Percentiles rank a stretch among this genome's conserved stretches.
These are phyloP conservation scores for Chelonus formosanus DNA, from an alignment of 2,888 invertebrate genomes.

Conservation along the genomic window DNA sequence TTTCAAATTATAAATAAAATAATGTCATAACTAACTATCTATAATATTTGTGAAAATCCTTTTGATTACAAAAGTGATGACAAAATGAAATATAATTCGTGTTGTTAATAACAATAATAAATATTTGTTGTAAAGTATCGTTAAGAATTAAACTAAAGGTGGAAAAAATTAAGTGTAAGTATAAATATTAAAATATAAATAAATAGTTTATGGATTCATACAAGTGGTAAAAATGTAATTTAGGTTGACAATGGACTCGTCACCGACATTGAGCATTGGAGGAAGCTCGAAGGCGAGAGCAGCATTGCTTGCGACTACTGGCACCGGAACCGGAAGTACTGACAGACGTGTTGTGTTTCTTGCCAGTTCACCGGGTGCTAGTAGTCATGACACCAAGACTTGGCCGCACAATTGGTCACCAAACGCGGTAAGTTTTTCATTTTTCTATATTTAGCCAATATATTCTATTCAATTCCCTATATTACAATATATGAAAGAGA, in stretches of 20 bases:
- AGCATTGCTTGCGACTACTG: conserved; percentile 57
- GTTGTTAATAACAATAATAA: too few relatives aligned
- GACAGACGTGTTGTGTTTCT: conserved; percentile 63
- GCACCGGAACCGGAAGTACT: conserved; percentile 55
- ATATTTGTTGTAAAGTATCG: too few relatives aligned
- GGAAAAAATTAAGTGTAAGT: too few relatives aligned
- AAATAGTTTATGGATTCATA: not conserved
- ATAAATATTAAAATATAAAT: too few relatives aligned
- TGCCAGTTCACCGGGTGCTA: conserved; percentile 50
- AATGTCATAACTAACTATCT: too few relatives aligned
- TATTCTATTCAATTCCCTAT: too few relatives aligned
- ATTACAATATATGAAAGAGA: too few relatives aligned
- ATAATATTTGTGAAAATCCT: too few relatives aligned
- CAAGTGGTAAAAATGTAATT: conserved; percentile 18
- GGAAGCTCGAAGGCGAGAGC: conserved; percentile 58
- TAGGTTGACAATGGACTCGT: conserved; percentile 57
- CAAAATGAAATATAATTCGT: too few relatives aligned
- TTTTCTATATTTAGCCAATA: not conserved
- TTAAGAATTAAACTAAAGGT: too few relatives aligned
- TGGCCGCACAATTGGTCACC: conserved; percentile 64
- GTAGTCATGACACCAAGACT: conserved; percentile 58
- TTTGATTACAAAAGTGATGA: too few relatives aligned
- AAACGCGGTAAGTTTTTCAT: conserved; percentile 53
- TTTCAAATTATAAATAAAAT: too few relatives aligned
- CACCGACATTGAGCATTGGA: conserved; percentile 59